Conservation (phyloP, 92 coral and sea anemone genomes). For the Phymanthus crucifer region DNA sequence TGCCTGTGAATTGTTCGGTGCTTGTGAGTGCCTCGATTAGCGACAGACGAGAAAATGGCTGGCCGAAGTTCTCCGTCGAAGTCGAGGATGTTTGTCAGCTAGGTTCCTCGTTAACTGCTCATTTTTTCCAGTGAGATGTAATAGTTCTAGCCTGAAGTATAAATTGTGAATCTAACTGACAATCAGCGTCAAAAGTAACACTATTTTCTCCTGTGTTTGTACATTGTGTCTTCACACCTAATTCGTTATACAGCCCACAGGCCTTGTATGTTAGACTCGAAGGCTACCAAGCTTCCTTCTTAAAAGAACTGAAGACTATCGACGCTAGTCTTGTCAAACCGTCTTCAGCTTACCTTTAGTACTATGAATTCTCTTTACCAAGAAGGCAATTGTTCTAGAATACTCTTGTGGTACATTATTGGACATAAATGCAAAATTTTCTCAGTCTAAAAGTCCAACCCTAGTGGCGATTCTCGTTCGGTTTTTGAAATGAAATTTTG, state of each 20-base stretch:
- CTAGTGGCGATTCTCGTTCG: background rate
- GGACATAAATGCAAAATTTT: background rate
- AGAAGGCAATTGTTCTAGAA: background rate
- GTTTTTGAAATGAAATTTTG: background rate
- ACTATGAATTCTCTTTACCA: background rate
- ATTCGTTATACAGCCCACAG: slow-evolving; percentile 46
- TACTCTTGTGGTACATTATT: background rate
- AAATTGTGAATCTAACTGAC: slow-evolving; percentile 29
- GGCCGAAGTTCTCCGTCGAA: background rate
- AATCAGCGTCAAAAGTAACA: slow-evolving; percentile 16
- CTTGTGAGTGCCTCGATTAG: background rate
- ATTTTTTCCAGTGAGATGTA: background rate
- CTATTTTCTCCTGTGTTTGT: slow-evolving; percentile 24
- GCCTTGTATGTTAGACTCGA: slow-evolving; percentile 32
- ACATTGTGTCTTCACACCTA: slow-evolving; percentile 38
- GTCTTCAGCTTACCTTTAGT: background rate
- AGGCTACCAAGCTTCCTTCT: slow-evolving; percentile 43
- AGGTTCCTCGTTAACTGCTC: background rate
- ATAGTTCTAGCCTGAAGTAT: background rate
- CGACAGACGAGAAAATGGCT: slow-evolving; percentile 2
- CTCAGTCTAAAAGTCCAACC: background rate
- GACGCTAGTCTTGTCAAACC: slow-evolving; percentile 9
- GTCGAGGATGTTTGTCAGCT: background rate
- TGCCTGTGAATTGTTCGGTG: background rate
- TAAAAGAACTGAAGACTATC: slow-evolving; percentile 2